phyloP scores from a whole-genome alignment of 2,797 vertebrate species.

The Decapterus maruadsi region DNA sequence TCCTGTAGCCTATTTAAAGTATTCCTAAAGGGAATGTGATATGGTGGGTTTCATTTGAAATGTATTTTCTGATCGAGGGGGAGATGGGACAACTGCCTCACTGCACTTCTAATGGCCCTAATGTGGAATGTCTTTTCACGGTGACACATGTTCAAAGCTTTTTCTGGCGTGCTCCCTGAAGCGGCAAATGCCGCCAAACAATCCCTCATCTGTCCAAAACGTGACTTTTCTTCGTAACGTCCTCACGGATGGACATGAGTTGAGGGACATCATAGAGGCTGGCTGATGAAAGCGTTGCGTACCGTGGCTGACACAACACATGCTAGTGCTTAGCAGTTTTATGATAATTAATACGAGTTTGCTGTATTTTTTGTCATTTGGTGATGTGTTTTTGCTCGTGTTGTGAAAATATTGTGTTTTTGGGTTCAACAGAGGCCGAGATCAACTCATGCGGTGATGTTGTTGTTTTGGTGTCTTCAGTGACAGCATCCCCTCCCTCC shows the following conservation, averaged over 20 bases:
- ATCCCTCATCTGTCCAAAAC: conserved; percentile 56
- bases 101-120: conserved; percentile 62
- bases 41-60: conserved; percentile 61
- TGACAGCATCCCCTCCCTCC: conserved; percentile 28
- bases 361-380: conserved; percentile 14
- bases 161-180: conserved; percentile 53
- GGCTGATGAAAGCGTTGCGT: conserved; percentile 28
- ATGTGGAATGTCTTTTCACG: conserved; percentile 61
- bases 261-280: conserved; percentile 14
- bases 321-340: neutral
- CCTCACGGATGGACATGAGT: conserved; percentile 1
- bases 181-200: conserved; percentile 65
- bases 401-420: conserved; percentile 13
- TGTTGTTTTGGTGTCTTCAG: conserved; percentile 56
- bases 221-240: conserved; percentile 39
- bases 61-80: conserved; percentile 58
- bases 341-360: no score
- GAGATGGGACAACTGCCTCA: conserved; percentile 63
- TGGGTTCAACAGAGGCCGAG: conserved; percentile 11
- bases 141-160: conserved; percentile 75
- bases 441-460: conserved; percentile 39
- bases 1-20: conserved; percentile 72
- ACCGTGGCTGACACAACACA: conserved; percentile 30
- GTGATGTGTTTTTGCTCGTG: neutral
- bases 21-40: conserved; percentile 66